Percentiles rank a stretch among this genome's conserved stretches.
These are phyloP conservation scores for Pachycephus smyrnensis DNA, from an alignment of 2,888 invertebrate species.

Conservation along the genomic window DNA sequence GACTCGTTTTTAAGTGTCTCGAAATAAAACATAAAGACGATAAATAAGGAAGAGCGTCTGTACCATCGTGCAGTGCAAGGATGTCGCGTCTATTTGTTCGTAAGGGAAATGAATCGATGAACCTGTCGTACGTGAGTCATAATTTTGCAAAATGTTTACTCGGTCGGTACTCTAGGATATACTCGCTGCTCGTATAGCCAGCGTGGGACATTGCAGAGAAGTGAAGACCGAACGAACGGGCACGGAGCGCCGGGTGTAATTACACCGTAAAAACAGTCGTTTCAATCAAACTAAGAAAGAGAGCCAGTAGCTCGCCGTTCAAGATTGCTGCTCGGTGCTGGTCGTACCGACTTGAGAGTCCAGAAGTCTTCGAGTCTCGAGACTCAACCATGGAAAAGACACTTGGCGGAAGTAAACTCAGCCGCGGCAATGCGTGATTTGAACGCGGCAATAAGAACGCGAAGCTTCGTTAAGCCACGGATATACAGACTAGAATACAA, in stretches of 20 bases:
- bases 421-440: neutral
- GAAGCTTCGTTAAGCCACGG: neutral
- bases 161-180: neutral
- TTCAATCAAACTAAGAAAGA: slow-evolving; percentile 3
- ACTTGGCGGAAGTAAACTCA: neutral
- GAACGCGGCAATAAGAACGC: neutral
- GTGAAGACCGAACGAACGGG: neutral
- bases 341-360: neutral
- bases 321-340: neutral
- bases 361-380: neutral
- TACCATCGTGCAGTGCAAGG: neutral
- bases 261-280: slow-evolving; percentile 2
- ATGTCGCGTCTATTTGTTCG: neutral
- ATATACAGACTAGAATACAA: too few species aligned
- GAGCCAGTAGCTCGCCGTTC: neutral
- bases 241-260: neutral
- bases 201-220: neutral
- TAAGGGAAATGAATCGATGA: neutral
- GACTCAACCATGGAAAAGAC: neutral
- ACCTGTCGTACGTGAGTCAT: neutral
- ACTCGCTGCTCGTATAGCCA: neutral
- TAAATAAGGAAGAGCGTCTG: too few species aligned
- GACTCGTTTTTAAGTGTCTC: neutral
- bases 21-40: neutral
- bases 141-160: neutral